A percentile compares a stretch with the other conserved stretches of the same genome.
These are phyloP conservation scores for Chloroceryle amazona DNA, from an alignment of 2,797 vertebrate species.

Conservation along the genomic window DNA sequence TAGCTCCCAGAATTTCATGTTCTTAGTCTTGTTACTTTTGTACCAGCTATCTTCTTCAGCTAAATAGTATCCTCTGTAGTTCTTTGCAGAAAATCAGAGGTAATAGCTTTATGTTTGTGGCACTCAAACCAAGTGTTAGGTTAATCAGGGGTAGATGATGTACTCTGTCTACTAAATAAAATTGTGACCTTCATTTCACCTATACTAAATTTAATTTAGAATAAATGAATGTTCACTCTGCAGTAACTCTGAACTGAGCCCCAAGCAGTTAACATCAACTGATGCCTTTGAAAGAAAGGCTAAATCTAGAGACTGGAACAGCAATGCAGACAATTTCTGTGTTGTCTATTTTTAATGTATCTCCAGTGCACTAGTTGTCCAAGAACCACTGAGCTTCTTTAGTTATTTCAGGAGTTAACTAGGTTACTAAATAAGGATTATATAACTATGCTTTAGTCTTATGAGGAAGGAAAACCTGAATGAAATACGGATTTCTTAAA, in stretches of 20 bases:
- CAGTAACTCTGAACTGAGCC: background rate
- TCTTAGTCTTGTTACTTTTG: background rate
- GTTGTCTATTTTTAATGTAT: background rate
- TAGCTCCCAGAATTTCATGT: background rate
- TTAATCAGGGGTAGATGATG: background rate
- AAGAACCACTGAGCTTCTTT: background rate
- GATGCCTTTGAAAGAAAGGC: background rate
- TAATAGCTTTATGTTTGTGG: background rate
- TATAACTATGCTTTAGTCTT: background rate
- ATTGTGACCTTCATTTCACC: background rate
- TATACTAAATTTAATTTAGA: background rate
- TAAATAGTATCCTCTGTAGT: background rate
- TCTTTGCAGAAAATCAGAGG: background rate
- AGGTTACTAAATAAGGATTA: background rate
- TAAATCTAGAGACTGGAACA: background rate
- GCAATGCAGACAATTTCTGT: background rate
- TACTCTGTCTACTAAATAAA: background rate
- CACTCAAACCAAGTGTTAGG: background rate
- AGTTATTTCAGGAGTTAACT: background rate
- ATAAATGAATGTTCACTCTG: background rate
- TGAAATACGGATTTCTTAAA: background rate
- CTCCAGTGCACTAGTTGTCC: background rate
- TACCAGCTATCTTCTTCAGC: background rate
- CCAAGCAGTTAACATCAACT: background rate
- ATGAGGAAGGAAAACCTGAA: background rate